A percentile compares a stretch with the other conserved stretches of the same genome.
phyloP scores from a whole-genome alignment of 35 echinoderm and acorn worm species.

The Chiridota heheva region DNA sequence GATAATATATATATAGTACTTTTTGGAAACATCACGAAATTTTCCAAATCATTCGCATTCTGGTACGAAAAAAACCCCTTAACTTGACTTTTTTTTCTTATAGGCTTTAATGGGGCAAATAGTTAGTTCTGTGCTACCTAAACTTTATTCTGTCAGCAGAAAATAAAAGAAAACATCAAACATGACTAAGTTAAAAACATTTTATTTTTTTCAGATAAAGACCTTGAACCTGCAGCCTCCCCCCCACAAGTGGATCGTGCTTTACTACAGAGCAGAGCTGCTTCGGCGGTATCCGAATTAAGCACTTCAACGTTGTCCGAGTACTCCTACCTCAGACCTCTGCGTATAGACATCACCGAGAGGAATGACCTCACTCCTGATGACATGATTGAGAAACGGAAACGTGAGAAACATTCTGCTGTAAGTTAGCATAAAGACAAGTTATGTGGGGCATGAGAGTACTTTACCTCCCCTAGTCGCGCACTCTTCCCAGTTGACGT shows the following conservation, averaged over 20 bases:
- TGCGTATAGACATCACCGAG: constrained; percentile 72
- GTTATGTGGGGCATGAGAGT: no score
- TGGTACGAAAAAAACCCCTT: no score
- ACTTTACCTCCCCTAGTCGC: constrained; percentile 72
- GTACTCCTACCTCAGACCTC: constrained; percentile 46
- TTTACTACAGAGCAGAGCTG: constrained; percentile 7
- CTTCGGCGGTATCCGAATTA: constrained; percentile 15
- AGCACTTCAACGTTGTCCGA: constrained; percentile 21
- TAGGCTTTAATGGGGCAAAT: no score
- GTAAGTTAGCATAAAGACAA: no score
- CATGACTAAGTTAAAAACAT: no score
- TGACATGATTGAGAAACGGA: constrained; percentile 90
- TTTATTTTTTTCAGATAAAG: background rate
- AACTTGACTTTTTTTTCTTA: no score
- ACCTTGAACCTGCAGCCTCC: background rate
- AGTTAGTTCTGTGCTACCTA: no score
- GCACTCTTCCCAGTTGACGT: constrained; percentile 63
- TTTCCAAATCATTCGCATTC: no score
- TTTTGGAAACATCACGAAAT: no score
- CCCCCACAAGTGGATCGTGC: background rate
- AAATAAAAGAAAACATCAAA: no score
- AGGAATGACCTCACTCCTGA: constrained; percentile 63
- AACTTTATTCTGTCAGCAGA: no score
- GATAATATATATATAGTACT: no score
- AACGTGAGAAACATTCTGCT: constrained; percentile 64